Percentiles rank a stretch among this genome's conserved stretches.
These are phyloP conservation scores for Mesoclemmys tuberculata DNA, from an alignment of 2,113 vertebrate species.

Conservation along the genomic window DNA sequence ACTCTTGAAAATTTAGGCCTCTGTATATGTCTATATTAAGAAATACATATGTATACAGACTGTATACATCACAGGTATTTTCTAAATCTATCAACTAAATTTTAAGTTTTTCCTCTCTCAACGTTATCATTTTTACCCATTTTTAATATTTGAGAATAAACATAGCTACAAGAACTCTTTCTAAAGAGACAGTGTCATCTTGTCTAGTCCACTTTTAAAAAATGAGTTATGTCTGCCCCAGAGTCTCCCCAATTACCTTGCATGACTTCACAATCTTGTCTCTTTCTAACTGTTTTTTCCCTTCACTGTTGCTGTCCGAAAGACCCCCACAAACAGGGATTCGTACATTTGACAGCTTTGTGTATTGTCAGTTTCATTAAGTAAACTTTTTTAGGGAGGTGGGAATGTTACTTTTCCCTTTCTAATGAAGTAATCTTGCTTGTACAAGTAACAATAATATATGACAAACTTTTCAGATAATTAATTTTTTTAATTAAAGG, in stretches of 20 bases:
- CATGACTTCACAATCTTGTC: not conserved
- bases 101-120: too few species aligned
- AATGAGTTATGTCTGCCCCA: not conserved
- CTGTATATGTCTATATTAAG: not conserved
- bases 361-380: not conserved
- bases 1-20: not conserved
- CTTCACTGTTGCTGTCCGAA: not conserved
- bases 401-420: not conserved
- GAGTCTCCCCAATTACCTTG: not conserved
- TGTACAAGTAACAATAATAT: not conserved
- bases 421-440: not conserved
- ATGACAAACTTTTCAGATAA: not conserved
- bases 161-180: too few species aligned
- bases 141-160: not conserved
- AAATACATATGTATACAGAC: not conserved
- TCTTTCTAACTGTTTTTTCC: not conserved
- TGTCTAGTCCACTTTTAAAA: not conserved
- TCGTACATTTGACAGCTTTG: not conserved
- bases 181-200: not conserved
- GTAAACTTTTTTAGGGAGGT: not conserved
- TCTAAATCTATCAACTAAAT: not conserved
- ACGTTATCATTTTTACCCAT: not conserved
- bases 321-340: not conserved
- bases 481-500: not conserved
- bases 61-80: not conserved